Evolutionary conservation across 2,888 invertebrate genomes (phyloP).

Genomic region (Cheiracanthium punctorium): DNA sequence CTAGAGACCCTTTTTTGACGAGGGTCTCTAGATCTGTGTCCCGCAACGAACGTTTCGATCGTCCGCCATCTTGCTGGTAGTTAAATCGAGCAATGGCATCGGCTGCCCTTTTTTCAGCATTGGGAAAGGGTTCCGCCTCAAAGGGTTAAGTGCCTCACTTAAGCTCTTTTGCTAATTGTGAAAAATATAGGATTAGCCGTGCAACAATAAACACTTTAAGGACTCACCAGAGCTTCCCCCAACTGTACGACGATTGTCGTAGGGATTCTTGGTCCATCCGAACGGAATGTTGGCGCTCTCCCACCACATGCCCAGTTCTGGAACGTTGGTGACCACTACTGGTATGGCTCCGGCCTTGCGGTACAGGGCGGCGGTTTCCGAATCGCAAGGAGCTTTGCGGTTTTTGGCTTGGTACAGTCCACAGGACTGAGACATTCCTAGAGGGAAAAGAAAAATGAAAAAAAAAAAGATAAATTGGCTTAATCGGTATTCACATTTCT

Average conservation of each 20-base stretch:
- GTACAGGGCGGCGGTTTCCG: slow-evolving; percentile 81
- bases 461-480: no score
- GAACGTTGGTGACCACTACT: slow-evolving; percentile 79
- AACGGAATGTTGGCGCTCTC: slow-evolving; percentile 87
- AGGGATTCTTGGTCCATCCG: slow-evolving; percentile 89
- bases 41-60: no score
- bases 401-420: slow-evolving; percentile 75
- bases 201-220: slow-evolving; percentile 71
- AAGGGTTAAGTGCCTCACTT: no score
- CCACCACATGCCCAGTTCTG: slow-evolving; percentile 82
- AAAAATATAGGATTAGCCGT: background rate
- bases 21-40: no score
- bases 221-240: slow-evolving; percentile 95
- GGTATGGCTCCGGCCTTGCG: slow-evolving; percentile 86
- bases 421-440: background rate
- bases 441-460: background rate
- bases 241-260: slow-evolving; percentile 83
- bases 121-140: no score
- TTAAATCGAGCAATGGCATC: no score
- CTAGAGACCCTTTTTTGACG: no score
- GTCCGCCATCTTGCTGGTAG: no score
- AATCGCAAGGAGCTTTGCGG: slow-evolving; percentile 81
- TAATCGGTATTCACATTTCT: no score
- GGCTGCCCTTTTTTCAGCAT: no score
- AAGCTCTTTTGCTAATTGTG: background rate